These are phyloP conservation scores for Eupithecia pulchellata DNA, from an alignment of 2,888 invertebrate genomes.

Conservation along the genomic window DNA sequence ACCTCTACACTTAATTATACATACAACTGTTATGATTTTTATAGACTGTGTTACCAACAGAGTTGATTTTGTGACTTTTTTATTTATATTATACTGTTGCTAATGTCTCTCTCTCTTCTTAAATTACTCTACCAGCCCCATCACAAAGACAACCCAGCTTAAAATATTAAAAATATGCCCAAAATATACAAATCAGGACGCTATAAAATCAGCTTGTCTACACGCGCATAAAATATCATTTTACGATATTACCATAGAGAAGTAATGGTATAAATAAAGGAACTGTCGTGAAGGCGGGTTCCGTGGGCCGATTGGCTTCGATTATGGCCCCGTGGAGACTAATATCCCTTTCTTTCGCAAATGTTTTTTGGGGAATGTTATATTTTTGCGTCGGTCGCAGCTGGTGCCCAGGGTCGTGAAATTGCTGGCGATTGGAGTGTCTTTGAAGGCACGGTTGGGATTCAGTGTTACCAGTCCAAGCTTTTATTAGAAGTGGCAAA, in stretches of 20 bases:
- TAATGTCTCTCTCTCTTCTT: not conserved
- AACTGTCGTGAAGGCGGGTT: slow-evolving; percentile 73
- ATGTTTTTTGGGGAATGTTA: slow-evolving; percentile 81
- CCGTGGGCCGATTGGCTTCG: slow-evolving; percentile 83
- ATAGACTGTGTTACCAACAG: not conserved
- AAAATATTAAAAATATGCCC: slow-evolving; percentile 37
- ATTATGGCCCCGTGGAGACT: slow-evolving; percentile 84
- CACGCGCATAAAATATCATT: slow-evolving; percentile 69
- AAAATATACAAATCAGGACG: slow-evolving; percentile 49
- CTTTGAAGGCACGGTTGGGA: slow-evolving; percentile 71
- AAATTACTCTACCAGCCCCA: not conserved
- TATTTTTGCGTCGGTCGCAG: slow-evolving; percentile 83
- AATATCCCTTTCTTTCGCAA: slow-evolving; percentile 83
- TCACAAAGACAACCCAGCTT: slow-evolving; percentile 13
- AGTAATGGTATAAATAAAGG: slow-evolving; percentile 77
- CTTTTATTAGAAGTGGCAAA: not conserved
- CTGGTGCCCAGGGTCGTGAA: slow-evolving; percentile 75
- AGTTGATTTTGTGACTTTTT: too few species aligned
- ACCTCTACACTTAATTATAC: too few species aligned
- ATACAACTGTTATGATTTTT: not conserved
- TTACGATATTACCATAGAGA: slow-evolving; percentile 72
- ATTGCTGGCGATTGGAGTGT: slow-evolving; percentile 70
- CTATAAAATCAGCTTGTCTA: slow-evolving; percentile 65
- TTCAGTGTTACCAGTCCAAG: slow-evolving; percentile 44
- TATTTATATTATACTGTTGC: not conserved